Evolutionary conservation across 2,888 invertebrate species (phyloP).

Genomic region (Agrochola circellaris): DNA sequence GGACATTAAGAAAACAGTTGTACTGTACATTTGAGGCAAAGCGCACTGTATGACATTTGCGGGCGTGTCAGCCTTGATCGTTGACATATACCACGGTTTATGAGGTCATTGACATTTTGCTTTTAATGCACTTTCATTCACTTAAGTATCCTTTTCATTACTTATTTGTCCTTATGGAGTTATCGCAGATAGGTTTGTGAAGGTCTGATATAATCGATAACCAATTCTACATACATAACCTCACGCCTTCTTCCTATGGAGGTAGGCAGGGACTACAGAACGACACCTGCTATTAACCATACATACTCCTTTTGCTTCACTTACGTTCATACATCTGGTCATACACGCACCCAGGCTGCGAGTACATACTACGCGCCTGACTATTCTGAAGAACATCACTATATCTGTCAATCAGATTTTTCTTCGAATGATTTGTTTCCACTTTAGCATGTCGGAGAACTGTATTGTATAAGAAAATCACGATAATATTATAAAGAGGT

Average conservation of each 20-base stretch:
- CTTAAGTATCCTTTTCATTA: constrained; percentile 15
- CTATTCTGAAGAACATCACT: too few relatives aligned
- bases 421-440: neutral
- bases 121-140: constrained; percentile 57
- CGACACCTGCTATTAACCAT: too few relatives aligned
- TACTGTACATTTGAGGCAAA: constrained; percentile 42
- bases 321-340: too few relatives aligned
- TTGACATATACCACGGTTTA: constrained; percentile 67
- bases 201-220: neutral
- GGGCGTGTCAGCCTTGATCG: constrained; percentile 69
- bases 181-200: neutral
- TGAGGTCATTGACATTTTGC: constrained; percentile 68
- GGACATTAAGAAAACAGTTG: too few relatives aligned
- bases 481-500: too few relatives aligned
- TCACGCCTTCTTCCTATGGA: too few relatives aligned
- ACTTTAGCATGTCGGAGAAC: neutral
- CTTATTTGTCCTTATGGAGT: constrained; percentile 4
- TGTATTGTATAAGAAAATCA: too few relatives aligned
- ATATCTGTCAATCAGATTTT: neutral
- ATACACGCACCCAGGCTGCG: too few relatives aligned
- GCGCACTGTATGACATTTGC: constrained; percentile 68
- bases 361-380: too few relatives aligned
- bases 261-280: too few relatives aligned
- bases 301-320: too few relatives aligned
- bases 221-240: neutral